Base-by-base conservation (phyloP, 2,888 invertebrate species). In the Iselma pallidipennis region DNA sequence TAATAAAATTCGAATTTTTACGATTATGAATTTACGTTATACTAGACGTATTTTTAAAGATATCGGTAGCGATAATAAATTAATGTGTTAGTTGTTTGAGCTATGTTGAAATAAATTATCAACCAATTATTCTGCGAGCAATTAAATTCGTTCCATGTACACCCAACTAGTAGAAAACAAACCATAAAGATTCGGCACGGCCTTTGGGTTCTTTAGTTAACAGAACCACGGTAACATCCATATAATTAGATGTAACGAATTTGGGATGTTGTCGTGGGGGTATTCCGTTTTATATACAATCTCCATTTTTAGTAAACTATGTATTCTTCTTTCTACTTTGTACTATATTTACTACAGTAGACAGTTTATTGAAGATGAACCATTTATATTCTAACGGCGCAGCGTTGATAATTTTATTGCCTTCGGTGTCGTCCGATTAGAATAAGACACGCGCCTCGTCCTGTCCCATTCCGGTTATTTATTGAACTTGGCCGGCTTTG, bases 321-420 rank as follows among this genome's bases (percentile, higher is more conserved):
- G n/a, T n/a, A n/a, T n/a, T n/a, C n/a, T n/a, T 37, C 37, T 37
- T 37, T 37, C 16, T 9, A 37, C 5, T 37, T 37, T 37, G 16
- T 37, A 37, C 37, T 9, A 37, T 37, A 37, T 37, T 37, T 10
- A 16, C 37, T 16, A 37, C 37, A 37, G 16, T n/a, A 9, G 37
- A 37, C 9, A 37, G 37, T 71, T 72, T 71, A 70, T 69, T 67
- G 68, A 71, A 77, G 78, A 80, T 79, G 79, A 78, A 74, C 78
- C 74, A 80, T 80, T 80, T 77, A 74, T 80, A 80, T 80, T 80
- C 80, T 71, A 74, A 74, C 74, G 71, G 76, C 77, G 72, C 64
- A 70, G 75, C 80, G 80, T 81, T 80, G 78, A 80, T 80, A 81
- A 81, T 81, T 80, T 80, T 80, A 81, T 80, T 77, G 77, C 77